Base-by-base conservation (phyloP, 2,113 vertebrate genomes). In the Orycteropus afer region DNA sequence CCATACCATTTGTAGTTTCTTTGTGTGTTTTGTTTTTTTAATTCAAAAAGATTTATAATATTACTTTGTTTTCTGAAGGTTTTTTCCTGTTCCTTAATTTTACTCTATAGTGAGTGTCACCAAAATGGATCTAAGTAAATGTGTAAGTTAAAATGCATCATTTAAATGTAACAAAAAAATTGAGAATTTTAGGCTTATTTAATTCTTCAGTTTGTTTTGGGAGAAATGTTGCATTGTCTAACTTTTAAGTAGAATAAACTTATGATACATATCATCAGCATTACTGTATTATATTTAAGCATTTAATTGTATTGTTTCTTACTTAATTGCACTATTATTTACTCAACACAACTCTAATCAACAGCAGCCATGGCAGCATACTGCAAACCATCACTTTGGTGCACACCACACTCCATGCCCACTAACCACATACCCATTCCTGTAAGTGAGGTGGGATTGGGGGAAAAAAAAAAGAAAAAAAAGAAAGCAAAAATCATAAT, bases 21-120 rank as follows among this genome's bases (percentile, higher is more conserved):
- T 22, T 57, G 51, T 51, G 3, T 14, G 4, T 20, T 76, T 79
- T 76, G 34, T 86, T 92, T 61, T 84, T 96, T 74, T 27, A 93
- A 96, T 92, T 82, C 85, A 91, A 61, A 91, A 96, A 89, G 90
- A 86, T 90, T 97, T 97, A 97, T 81, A 95, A 90, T 96, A 97
- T 93, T 84, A 91, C 78, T 90, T 95, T 86, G 63, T 90, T 95
- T 96, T 83, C 86, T 88, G 82, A 95, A 95, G 49, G 42, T n/a
- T 89, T 57, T 55, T 61, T 71, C 42, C 83, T 32, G 17, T 69
- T 90, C 57, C 85, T 93, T 88, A 86, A 92, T 94, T 94, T 86
- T 79, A 93, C 87, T 90, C 53, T 73, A 17, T 37, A 89, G 77
- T 82, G 23, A 92, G 42, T 63, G 22, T 59, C 89, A 96, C 25